These are phyloP conservation scores for Chionoecetes opilio DNA, from an alignment of 1,140 invertebrate genomes.

Conservation along the genomic window DNA sequence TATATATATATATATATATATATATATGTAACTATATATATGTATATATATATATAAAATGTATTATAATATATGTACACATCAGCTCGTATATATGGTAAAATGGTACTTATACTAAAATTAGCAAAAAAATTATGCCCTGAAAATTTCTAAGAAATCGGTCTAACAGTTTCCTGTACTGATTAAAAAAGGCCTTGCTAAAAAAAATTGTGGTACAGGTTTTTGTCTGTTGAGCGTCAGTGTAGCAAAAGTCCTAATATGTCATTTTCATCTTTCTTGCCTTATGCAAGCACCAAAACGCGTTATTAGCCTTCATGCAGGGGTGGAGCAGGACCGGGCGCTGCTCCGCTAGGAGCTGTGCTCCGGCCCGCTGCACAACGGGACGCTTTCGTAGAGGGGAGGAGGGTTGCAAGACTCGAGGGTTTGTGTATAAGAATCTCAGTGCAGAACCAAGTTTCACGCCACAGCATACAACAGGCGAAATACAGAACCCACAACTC, in stretches of 20 bases:
- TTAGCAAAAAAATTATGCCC: not conserved
- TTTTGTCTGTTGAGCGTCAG: not conserved
- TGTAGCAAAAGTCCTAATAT: not conserved
- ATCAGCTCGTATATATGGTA: no score
- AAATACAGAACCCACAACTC: conserved; percentile 66
- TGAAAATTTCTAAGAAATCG: not conserved
- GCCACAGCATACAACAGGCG: conserved; percentile 59
- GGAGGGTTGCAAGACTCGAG: not conserved
- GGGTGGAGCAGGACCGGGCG: not conserved
- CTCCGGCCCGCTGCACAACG: not conserved
- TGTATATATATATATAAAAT: no score
- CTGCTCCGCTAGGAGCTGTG: conserved; percentile 5
- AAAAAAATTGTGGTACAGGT: not conserved
- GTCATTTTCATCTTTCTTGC: not conserved
- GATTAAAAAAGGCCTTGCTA: not conserved
- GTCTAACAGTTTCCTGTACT: not conserved
- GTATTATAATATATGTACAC: no score
- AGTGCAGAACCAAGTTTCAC: conserved; percentile 9
- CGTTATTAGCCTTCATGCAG: conserved; percentile 6
- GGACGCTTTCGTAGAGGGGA: not conserved
- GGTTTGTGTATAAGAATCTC: not conserved
- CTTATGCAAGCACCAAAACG: not conserved
- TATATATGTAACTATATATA: no score
- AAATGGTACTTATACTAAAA: no score
- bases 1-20: no score